phyloP scores from a whole-genome alignment of 1,140 invertebrate genomes.

The Aleiodes sp. region DNA sequence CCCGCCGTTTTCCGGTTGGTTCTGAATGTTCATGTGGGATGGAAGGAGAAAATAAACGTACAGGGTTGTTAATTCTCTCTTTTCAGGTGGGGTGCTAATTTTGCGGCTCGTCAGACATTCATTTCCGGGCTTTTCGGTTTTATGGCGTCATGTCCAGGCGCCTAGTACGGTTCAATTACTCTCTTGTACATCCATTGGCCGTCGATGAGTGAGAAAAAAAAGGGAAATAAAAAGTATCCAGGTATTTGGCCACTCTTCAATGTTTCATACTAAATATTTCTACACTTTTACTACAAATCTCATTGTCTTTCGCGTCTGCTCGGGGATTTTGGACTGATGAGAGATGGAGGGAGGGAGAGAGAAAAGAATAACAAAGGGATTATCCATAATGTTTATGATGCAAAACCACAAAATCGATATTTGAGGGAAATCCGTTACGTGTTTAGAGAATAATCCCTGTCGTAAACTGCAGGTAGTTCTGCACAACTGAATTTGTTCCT shows the following conservation, averaged over 20 bases:
- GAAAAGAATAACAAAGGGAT: background rate
- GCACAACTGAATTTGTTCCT: no score
- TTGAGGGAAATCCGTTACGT: background rate
- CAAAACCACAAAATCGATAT: conserved; percentile 4
- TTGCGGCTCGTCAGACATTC: conserved; percentile 29
- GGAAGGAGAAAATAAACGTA: background rate
- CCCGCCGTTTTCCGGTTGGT: no score
- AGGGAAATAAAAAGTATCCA: background rate
- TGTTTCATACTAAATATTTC: no score
- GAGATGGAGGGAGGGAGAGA: no score
- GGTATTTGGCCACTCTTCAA: background rate
- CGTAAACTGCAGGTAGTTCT: background rate
- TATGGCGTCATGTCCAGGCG: conserved; percentile 33
- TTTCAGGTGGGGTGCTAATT: conserved; percentile 33
- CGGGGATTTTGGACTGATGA: background rate
- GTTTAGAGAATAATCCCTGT: background rate
- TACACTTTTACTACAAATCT: background rate
- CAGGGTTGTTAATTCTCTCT: conserved; percentile 29
- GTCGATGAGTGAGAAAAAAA: conserved; percentile 3
- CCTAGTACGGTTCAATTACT: conserved; percentile 37
- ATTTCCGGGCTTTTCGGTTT: conserved; percentile 40
- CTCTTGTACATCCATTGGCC: background rate
- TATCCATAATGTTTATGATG: background rate
- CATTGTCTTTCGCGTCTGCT: background rate
- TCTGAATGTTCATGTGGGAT: background rate